Percentiles rank a stretch among this genome's conserved stretches.
Conservation (phyloP, 2,113 vertebrate species). For the Sylvilagus bachmani region DNA sequence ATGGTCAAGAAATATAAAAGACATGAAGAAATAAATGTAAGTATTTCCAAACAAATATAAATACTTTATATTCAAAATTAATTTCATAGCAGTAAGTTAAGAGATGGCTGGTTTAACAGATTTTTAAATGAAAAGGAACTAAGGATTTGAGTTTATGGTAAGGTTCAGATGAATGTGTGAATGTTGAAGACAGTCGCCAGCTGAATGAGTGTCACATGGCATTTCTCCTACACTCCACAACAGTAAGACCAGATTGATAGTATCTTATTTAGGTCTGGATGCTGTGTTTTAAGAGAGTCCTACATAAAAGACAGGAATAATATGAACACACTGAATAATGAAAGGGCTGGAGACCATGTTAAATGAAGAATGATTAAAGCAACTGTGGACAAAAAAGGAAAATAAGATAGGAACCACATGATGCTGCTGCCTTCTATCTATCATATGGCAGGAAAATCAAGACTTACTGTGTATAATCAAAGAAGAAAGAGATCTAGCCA, state of each 20-base stretch:
- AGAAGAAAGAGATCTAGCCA: constrained; percentile 14
- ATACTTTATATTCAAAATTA: constrained; percentile 5
- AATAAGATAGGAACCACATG: background rate
- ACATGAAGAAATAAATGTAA: background rate
- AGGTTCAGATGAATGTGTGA: background rate
- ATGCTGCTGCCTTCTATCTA: background rate
- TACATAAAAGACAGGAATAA: background rate
- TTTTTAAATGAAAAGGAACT: constrained; percentile 31
- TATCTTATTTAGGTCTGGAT: background rate
- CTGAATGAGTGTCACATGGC: background rate
- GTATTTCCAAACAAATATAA: background rate
- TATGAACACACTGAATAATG: background rate
- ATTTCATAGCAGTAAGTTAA: constrained; percentile 9
- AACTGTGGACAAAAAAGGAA: constrained; percentile 42
- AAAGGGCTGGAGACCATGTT: background rate
- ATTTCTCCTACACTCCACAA: background rate
- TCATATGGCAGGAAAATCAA: background rate
- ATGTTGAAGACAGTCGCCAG: background rate
- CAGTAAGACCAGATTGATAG: background rate
- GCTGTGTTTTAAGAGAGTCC: background rate
- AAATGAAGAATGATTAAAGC: background rate
- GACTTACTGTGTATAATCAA: background rate
- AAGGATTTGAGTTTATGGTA: background rate
- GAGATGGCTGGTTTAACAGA: background rate
- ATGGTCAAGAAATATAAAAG: background rate